Evolutionary conservation across 2,113 vertebrate genomes (phyloP), one percentile per base, ranked within the genome.

Genomic region (Excalfactoria chinensis): DNA sequence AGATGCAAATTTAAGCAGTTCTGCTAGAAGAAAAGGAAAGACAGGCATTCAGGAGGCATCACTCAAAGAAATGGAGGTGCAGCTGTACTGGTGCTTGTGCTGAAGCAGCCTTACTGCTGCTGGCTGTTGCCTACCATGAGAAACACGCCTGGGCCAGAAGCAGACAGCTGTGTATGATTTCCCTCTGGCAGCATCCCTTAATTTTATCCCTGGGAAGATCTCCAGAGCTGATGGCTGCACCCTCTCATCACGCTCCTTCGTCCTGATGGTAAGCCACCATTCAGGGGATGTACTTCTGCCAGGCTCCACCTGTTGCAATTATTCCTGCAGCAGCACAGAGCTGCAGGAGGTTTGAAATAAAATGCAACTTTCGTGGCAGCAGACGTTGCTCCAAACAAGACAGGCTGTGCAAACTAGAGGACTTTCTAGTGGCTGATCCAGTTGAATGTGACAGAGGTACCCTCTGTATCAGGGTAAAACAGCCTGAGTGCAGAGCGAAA

Each of bases 21-120:
- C 51, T 66, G 53, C 67, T 49, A 28, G 37, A 51, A 92, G 51
- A n/a, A 37, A 6, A 76, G 82, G 78, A 8, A 53, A 81, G 77
- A 6, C 14, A 19, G 43, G 51, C 35, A 28, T 26, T 8, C 15
- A 51, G 87, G 75, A 85, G 64, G 2, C 22, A 41, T 34, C 32
- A 22, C 67, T 69, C 37, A 25, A 1, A 0, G 13, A 18, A 62
- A 79, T n/a, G 82, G 80, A 30, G 55, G 80, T 7, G 6, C 6
- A 15, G 19, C 3, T 17, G 53, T 3, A 5, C 68, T 21, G 1
- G 56, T 12, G 1, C 64, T 53, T 0, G 0, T 1, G 22, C 68
- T 43, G 59, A 6, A 20, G 75, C 75, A 85, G 43, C 60, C 30
- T 40, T 7, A 3, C 49, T 46, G 71, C 83, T 59, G 9, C 83